Evolutionary conservation across 2,797 vertebrate genomes (phyloP).

Genomic region (Artibeus lituratus): DNA sequence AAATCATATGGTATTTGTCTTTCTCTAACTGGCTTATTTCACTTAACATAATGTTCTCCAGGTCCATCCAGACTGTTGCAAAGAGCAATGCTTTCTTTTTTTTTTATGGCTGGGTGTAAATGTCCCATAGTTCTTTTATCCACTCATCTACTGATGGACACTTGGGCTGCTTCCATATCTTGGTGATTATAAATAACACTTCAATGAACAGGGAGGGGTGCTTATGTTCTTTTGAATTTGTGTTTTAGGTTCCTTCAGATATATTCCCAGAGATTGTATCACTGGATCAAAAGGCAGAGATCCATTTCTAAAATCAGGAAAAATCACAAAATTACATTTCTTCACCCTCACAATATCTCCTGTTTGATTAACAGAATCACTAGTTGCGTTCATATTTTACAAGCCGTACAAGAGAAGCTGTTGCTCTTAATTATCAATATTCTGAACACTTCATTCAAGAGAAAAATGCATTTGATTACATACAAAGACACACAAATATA

Average conservation of each 20-base stretch:
- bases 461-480: neutral
- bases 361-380: neutral
- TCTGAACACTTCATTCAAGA: slow-evolving; percentile 5
- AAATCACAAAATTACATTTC: neutral
- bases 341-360: neutral
- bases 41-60: neutral
- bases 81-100: neutral
- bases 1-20: neutral
- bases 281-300: neutral
- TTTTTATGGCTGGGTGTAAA: neutral
- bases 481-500: neutral
- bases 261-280: neutral
- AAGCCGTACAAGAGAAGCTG: neutral
- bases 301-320: neutral
- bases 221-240: neutral
- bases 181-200: neutral
- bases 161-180: neutral
- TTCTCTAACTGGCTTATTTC: neutral
- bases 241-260: neutral
- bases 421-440: neutral
- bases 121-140: neutral
- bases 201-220: neutral
- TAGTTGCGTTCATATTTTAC: neutral
- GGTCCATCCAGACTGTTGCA: neutral
- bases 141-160: neutral